Evolutionary conservation across 1,140 invertebrate species (phyloP).

Genomic region (Sitophilus oryzae): DNA sequence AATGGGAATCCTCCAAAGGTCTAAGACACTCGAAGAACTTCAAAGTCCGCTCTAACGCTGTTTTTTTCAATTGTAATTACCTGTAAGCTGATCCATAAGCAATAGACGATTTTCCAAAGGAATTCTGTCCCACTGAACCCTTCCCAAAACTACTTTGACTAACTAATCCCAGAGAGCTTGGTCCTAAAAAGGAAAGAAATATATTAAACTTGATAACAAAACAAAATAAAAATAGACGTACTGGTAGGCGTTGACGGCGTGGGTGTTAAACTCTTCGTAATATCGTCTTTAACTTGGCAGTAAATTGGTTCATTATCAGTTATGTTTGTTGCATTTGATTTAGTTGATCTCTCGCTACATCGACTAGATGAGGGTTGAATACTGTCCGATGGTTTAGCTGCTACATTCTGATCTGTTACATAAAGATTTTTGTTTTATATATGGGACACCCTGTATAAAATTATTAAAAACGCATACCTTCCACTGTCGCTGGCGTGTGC

Average conservation of each 20-base stretch:
- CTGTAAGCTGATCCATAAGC: conserved; percentile 35
- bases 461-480: conserved; percentile 1
- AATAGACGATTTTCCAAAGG: conserved; percentile 34
- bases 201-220: background rate
- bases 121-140: conserved; percentile 32
- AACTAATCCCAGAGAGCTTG: conserved; percentile 31
- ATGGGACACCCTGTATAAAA: no score
- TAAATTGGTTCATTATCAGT: conserved; percentile 37
- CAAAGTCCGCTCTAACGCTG: background rate
- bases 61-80: conserved; percentile 26
- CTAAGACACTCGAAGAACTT: no score
- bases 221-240: background rate
- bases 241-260: conserved; percentile 25
- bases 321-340: conserved; percentile 31
- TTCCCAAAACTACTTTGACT: conserved; percentile 34
- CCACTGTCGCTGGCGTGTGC: conserved; percentile 17
- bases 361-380: conserved; percentile 34
- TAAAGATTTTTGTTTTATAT: conserved; percentile 9
- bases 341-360: conserved; percentile 35
- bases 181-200: conserved; percentile 20
- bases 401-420: conserved; percentile 3
- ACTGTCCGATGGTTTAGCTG: conserved; percentile 4
- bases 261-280: conserved; percentile 33
- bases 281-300: conserved; percentile 38
- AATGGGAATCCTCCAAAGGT: no score